A percentile compares a stretch with the other conserved stretches of the same genome.
These are phyloP conservation scores for Lichenostomus cassidix DNA, from an alignment of 2,113 vertebrate genomes.

Conservation along the genomic window DNA sequence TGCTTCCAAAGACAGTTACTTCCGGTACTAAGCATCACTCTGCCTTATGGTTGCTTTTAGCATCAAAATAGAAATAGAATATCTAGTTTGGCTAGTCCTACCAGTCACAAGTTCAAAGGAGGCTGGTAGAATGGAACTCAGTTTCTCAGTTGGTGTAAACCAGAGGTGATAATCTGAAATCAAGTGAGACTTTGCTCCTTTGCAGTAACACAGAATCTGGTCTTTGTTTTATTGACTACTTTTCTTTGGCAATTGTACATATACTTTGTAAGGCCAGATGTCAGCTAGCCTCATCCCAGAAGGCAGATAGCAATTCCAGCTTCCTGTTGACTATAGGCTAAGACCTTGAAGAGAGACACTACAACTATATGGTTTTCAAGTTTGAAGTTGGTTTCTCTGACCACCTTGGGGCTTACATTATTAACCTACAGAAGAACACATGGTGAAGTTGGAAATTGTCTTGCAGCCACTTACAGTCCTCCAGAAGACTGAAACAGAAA, in stretches of 20 bases:
- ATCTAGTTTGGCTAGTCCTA: background rate
- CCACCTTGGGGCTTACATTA: background rate
- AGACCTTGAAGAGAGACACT: background rate
- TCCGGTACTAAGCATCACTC: background rate
- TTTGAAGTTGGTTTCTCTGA: background rate
- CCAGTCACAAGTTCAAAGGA: background rate
- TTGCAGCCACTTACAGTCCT: background rate
- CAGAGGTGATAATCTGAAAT: background rate
- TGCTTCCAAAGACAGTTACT: background rate
- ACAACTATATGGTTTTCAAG: background rate
- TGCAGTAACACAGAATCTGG: background rate
- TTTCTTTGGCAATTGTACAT: background rate
- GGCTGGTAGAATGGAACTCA: background rate
- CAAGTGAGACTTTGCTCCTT: background rate
- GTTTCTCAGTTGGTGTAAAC: background rate
- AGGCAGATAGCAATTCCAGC: background rate
- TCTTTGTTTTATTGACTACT: background rate
- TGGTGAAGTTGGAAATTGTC: background rate
- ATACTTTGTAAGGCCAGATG: background rate
- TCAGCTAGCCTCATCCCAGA: background rate
- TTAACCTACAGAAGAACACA: background rate
- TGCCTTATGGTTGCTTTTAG: background rate
- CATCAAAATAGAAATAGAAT: background rate
- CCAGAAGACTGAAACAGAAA: background rate
- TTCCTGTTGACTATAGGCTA: background rate